phyloP scores from a whole-genome alignment of 2,888 invertebrate species.

The Cheilosia vernalis region DNA sequence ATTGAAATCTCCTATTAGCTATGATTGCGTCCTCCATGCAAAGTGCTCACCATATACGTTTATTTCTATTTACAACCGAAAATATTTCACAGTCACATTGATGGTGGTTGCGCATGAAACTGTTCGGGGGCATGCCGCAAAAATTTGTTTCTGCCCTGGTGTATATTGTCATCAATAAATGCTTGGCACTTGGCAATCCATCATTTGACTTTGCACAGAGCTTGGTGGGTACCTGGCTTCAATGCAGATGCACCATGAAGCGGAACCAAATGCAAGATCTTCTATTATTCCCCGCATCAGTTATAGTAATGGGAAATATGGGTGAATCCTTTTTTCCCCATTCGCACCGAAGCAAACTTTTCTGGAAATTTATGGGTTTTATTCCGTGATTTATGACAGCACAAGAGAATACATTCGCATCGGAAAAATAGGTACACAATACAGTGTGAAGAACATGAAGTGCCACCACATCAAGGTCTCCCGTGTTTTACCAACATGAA shows the following conservation, averaged over 20 bases:
- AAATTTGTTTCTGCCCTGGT: slow-evolving; percentile 46
- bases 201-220: slow-evolving; percentile 59
- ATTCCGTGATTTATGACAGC: slow-evolving; percentile 74
- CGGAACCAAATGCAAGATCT: slow-evolving; percentile 40
- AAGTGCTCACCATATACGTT: too few species aligned
- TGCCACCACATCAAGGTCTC: slow-evolving; percentile 67
- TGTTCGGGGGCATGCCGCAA: slow-evolving; percentile 6
- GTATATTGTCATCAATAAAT: slow-evolving; percentile 71
- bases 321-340: slow-evolving; percentile 64
- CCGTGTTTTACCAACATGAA: slow-evolving; percentile 59
- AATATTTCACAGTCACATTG: slow-evolving; percentile 18
- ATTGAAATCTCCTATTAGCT: neutral
- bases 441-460: slow-evolving; percentile 74
- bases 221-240: slow-evolving; percentile 6
- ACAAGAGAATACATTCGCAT: slow-evolving; percentile 73
- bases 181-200: slow-evolving; percentile 53
- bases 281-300: slow-evolving; percentile 68
- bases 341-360: slow-evolving; percentile 60
- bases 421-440: slow-evolving; percentile 68
- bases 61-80: neutral
- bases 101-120: slow-evolving; percentile 32
- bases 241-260: slow-evolving; percentile 52
- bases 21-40: too few species aligned
- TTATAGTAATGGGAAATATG: slow-evolving; percentile 71
- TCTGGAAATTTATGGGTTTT: slow-evolving; percentile 70